Evolutionary conservation across 2,888 invertebrate species (phyloP).

Genomic region (Myopa tessellatipennis): DNA sequence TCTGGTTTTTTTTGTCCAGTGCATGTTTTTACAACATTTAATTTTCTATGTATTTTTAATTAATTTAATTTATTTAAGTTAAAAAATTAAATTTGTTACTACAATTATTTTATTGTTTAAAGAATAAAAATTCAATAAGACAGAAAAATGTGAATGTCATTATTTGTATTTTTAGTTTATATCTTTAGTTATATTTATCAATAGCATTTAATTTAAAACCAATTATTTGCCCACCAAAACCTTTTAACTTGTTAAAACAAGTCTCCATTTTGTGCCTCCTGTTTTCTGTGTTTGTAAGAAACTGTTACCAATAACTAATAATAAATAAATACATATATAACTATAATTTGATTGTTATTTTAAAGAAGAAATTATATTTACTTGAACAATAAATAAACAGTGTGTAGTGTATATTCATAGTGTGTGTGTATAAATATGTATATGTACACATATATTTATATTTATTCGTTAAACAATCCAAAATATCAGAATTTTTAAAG

Average conservation of each 20-base stretch:
- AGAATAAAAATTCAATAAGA: too few relatives aligned
- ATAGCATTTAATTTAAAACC: neutral
- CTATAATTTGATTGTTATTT: constrained; percentile 31
- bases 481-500: constrained; percentile 20
- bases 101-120: too few relatives aligned
- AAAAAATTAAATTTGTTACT: too few relatives aligned
- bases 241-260: constrained; percentile 38
- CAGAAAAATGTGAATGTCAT: too few relatives aligned
- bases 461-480: constrained; percentile 9
- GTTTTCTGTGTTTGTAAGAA: constrained; percentile 39
- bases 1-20: too few relatives aligned
- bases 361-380: constrained; percentile 22
- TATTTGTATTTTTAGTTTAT: too few relatives aligned
- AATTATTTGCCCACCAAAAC: constrained; percentile 23
- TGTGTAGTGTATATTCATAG: neutral
- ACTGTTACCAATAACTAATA: constrained; percentile 27
- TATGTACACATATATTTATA: constrained; percentile 3
- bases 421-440: neutral
- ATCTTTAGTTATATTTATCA: too few relatives aligned
- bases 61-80: too few relatives aligned
- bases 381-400: neutral
- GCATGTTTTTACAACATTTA: too few relatives aligned
- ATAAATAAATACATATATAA: constrained; percentile 10
- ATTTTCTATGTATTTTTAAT: too few relatives aligned
- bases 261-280: constrained; percentile 61